phyloP scores from a whole-genome alignment of 2,797 vertebrate species.

The Parambassis ranga region DNA sequence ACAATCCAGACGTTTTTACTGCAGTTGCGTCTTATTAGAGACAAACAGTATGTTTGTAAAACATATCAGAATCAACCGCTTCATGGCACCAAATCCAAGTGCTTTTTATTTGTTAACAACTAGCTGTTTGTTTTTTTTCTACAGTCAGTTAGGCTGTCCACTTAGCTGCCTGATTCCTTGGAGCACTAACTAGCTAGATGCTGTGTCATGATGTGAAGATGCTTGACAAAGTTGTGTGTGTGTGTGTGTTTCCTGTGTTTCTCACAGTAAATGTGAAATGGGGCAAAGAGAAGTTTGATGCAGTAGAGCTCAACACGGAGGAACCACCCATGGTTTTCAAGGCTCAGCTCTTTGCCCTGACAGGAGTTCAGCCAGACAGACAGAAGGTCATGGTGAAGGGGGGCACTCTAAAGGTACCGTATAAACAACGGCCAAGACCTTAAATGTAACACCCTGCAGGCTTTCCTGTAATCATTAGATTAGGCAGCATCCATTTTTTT shows the following conservation, averaged over 20 bases:
- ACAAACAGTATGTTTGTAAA: no score
- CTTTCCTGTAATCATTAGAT: neutral
- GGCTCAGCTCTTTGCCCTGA: slow-evolving; percentile 96
- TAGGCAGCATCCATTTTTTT: rapidly evolving
- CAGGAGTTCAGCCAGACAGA: slow-evolving; percentile 96
- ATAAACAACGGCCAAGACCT: neutral
- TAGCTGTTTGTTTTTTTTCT: neutral
- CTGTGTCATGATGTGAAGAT: slow-evolving; percentile 59
- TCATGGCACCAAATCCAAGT: neutral
- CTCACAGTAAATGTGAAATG: slow-evolving; percentile 96
- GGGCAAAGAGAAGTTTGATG: slow-evolving; percentile 99
- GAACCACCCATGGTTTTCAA: slow-evolving; percentile 99
- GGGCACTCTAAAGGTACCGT: slow-evolving; percentile 93
- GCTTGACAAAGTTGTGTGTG: neutral
- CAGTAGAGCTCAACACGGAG: slow-evolving; percentile 96
- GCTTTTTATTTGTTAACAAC: neutral
- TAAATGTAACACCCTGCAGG: neutral
- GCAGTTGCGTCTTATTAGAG: neutral
- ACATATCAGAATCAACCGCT: rapidly evolving
- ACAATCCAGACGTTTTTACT: neutral
- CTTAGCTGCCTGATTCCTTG: neutral
- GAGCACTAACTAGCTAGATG: slow-evolving; percentile 19
- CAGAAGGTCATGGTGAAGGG: slow-evolving; percentile 99
- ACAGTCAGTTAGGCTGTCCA: neutral
- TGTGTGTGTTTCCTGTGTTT: neutral